A percentile compares a stretch with the other conserved stretches of the same genome.
These are phyloP conservation scores for Subanguina moxae DNA, from an alignment of 1,140 invertebrate species.

Conservation along the genomic window DNA sequence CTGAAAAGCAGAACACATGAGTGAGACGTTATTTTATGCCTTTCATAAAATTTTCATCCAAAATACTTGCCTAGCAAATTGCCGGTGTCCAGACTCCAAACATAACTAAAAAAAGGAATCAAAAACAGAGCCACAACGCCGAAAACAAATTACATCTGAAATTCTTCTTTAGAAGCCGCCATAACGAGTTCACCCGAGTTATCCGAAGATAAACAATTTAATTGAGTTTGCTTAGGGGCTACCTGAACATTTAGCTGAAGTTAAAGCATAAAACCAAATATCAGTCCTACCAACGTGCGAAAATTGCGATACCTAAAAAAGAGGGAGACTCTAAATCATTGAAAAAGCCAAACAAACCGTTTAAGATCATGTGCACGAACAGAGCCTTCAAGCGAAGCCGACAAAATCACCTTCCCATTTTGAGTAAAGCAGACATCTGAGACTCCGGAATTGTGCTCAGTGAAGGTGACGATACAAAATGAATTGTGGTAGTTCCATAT, in stretches of 20 bases:
- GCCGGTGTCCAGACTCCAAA: constrained; percentile 42
- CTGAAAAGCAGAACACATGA: too few species aligned
- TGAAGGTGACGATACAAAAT: constrained; percentile 45
- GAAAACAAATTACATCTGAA: constrained; percentile 35
- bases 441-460: constrained; percentile 38
- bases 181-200: constrained; percentile 41
- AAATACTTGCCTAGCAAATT: constrained; percentile 24
- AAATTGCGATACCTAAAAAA: constrained; percentile 45
- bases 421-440: constrained; percentile 42
- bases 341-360: constrained; percentile 11
- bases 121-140: too few species aligned
- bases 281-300: constrained; percentile 29
- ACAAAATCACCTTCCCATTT: constrained; percentile 42
- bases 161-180: constrained; percentile 31
- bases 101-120: too few species aligned
- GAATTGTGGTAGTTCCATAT: constrained; percentile 41
- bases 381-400: constrained; percentile 40
- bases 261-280: too few species aligned
- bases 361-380: constrained; percentile 48
- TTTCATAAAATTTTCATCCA: too few species aligned
- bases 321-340: constrained; percentile 6
- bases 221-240: constrained; percentile 44
- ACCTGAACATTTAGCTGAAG: neutral
- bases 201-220: constrained; percentile 35
- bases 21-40: too few species aligned